Evolutionary conservation across 2,113 vertebrate species (phyloP).

Genomic region (Python bivittatus): DNA sequence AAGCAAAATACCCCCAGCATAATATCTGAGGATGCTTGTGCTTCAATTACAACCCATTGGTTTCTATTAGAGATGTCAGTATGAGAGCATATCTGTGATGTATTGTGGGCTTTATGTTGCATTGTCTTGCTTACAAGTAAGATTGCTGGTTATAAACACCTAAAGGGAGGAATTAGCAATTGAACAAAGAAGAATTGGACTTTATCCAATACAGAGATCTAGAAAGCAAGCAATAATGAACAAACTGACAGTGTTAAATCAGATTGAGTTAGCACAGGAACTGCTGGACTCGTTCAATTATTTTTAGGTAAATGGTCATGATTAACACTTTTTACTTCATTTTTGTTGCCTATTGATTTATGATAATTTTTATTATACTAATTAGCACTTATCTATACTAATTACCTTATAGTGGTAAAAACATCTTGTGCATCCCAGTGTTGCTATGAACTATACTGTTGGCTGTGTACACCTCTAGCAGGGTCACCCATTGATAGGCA

Average conservation of each 20-base stretch:
- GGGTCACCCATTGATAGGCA: not conserved
- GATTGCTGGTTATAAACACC: not conserved
- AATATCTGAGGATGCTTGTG: not conserved
- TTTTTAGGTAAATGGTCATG: not conserved
- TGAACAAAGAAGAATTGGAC: not conserved
- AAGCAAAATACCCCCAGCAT: constrained; percentile 7
- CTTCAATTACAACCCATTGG: constrained; percentile 6
- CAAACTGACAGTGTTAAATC: not conserved
- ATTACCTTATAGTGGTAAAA: not conserved
- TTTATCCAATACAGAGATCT: not conserved
- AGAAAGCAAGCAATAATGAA: not conserved
- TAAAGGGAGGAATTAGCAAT: not conserved
- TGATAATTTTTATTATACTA: not conserved
- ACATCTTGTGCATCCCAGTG: not conserved
- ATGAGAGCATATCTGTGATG: not conserved
- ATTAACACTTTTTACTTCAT: not conserved
- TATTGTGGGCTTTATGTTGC: not conserved
- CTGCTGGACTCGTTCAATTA: not conserved
- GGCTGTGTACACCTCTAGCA: not conserved
- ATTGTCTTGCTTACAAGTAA: not conserved
- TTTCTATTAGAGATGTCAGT: constrained; percentile 6
- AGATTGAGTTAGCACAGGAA: not conserved
- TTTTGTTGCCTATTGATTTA: not conserved
- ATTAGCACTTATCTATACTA: not conserved
- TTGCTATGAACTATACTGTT: not conserved